These are phyloP conservation scores for Ips typographus DNA, from an alignment of 1,140 invertebrate genomes.

Conservation along the genomic window DNA sequence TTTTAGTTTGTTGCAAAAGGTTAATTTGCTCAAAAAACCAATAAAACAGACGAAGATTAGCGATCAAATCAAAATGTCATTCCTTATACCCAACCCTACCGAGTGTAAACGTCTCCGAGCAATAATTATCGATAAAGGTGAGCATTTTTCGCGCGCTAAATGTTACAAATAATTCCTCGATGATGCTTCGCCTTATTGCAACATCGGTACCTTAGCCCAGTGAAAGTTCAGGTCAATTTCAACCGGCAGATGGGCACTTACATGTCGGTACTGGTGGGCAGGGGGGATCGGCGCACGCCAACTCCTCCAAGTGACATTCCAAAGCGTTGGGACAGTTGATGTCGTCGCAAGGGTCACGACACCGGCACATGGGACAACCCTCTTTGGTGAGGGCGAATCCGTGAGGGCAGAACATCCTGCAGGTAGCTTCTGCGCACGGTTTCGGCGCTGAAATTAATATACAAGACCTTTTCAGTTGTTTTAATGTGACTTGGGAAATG, in stretches of 20 bases:
- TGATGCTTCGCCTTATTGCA: too few species aligned
- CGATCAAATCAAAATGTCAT: too few species aligned
- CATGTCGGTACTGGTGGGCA: slow-evolving; percentile 83
- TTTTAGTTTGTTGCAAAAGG: too few species aligned
- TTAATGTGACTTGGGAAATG: too few species aligned
- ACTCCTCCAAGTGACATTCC: slow-evolving; percentile 75
- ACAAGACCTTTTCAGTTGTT: too few species aligned
- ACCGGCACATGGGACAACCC: slow-evolving; percentile 79
- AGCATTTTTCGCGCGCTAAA: not conserved
- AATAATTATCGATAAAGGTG: not conserved
- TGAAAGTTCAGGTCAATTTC: not conserved
- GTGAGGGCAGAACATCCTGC: slow-evolving; percentile 84
- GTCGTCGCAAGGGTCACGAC: slow-evolving; percentile 74
- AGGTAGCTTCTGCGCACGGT: slow-evolving; percentile 74
- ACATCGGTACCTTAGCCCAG: too few species aligned
- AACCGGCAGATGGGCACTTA: slow-evolving; percentile 52
- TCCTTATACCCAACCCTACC: too few species aligned
- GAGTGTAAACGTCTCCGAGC: too few species aligned
- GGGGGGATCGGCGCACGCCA: slow-evolving; percentile 72
- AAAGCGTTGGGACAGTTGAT: slow-evolving; percentile 73
- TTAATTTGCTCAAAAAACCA: too few species aligned
- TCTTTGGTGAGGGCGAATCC: slow-evolving; percentile 72
- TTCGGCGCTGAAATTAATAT: slow-evolving; percentile 53
- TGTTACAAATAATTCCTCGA: not conserved
- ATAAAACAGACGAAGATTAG: too few species aligned